Evolutionary conservation across 2,797 vertebrate species (phyloP).

Genomic region (Arrhamphus sclerolepis): DNA sequence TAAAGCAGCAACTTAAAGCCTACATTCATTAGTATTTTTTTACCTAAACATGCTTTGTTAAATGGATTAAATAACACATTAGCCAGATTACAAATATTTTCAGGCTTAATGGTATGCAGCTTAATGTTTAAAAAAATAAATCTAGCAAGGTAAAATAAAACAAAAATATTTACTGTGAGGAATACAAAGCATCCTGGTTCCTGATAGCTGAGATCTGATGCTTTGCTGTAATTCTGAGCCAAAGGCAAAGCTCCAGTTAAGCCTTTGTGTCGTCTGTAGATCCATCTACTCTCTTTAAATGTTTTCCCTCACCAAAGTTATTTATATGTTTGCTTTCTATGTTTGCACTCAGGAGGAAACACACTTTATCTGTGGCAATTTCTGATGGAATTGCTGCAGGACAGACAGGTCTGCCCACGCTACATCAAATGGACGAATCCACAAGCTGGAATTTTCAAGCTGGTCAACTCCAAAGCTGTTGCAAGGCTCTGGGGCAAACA

Average conservation of each 20-base stretch:
- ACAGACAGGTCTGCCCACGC: conserved; percentile 93
- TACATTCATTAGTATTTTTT: too few relatives aligned
- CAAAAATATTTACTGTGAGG: conserved; percentile 1
- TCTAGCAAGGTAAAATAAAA: not conserved
- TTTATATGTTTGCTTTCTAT: conserved; percentile 21
- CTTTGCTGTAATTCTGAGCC: too few relatives aligned
- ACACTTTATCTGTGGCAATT: conserved; percentile 98
- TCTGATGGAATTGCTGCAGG: conserved; percentile 93
- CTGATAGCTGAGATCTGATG: too few relatives aligned
- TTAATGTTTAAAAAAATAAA: too few relatives aligned
- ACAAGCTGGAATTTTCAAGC: conserved; percentile 94
- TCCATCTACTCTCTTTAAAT: too few relatives aligned
- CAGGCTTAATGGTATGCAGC: not conserved
- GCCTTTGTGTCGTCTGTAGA: too few relatives aligned
- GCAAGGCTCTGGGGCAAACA: conserved; percentile 96
- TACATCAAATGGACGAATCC: conserved; percentile 98
- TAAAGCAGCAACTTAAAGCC: too few relatives aligned
- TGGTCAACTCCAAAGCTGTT: conserved; percentile 97
- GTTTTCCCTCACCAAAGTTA: not conserved
- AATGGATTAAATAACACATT: too few relatives aligned
- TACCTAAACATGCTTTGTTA: not conserved
- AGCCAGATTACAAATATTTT: too few relatives aligned
- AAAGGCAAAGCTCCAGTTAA: too few relatives aligned
- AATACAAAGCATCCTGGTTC: not conserved
- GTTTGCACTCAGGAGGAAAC: conserved; percentile 83